These are phyloP conservation scores for Sanderia malayensis DNA, from an alignment of 30 jellyfish, hydroid and myxozoan species.

Conservation along the genomic window DNA sequence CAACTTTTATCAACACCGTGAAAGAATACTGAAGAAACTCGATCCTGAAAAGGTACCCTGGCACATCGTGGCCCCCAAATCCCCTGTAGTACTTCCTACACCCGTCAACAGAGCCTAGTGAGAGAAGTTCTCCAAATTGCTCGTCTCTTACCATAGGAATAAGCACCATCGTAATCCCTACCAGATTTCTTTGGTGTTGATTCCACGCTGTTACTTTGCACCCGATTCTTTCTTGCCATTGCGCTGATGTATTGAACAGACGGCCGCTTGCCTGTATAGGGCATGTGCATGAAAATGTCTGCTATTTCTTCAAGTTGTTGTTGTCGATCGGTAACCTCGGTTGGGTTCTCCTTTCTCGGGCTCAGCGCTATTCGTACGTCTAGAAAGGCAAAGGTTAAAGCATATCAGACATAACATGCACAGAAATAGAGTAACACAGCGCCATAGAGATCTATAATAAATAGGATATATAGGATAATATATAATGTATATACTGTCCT, in stretches of 20 bases:
- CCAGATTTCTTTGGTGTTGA: constrained; percentile 27
- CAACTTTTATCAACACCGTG: no score
- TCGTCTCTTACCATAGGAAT: constrained; percentile 26
- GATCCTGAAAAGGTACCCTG: no score
- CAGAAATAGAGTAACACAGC: no score
- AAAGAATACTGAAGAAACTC: no score
- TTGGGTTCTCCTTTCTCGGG: background rate
- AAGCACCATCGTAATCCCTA: constrained; percentile 29
- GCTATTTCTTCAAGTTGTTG: constrained; percentile 39
- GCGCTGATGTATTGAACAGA: constrained; percentile 48
- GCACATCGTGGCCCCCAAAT: no score
- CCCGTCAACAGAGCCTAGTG: no score
- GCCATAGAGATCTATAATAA: no score
- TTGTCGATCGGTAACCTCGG: constrained; percentile 19
- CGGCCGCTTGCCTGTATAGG: constrained; percentile 43
- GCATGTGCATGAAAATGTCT: constrained; percentile 52
- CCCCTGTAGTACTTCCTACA: no score
- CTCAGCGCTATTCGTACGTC: constrained; percentile 6
- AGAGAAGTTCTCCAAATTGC: no score
- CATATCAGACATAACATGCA: no score
- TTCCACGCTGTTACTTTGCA: constrained; percentile 12
- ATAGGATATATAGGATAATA: no score
- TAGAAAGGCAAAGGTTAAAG: background rate
- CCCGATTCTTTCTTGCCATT: constrained; percentile 34
- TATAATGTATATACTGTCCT: no score